Percentiles rank a stretch among this genome's conserved stretches.
phyloP scores from a whole-genome alignment of 2,797 vertebrate genomes.

The Chrysolophus pictus region DNA sequence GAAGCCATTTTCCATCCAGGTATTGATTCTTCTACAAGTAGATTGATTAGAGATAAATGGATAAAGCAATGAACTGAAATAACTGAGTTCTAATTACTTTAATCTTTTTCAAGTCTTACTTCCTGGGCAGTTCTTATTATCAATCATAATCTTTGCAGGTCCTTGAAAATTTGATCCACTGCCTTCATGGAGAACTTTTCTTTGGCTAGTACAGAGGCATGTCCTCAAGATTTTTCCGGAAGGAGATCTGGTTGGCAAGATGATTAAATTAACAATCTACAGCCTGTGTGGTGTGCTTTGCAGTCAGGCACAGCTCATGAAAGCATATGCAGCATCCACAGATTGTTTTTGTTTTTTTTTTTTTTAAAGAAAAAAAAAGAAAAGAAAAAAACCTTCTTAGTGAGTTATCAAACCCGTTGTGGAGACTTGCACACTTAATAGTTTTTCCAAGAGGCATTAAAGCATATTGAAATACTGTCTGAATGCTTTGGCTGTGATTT shows the following conservation, averaged over 20 bases:
- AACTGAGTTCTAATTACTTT: not conserved
- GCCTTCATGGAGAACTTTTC: not conserved
- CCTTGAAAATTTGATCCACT: not conserved
- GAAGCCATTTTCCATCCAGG: not conserved
- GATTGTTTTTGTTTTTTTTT: not conserved
- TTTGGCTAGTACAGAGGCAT: not conserved
- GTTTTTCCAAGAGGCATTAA: not conserved
- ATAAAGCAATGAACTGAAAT: not conserved
- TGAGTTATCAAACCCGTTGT: not conserved
- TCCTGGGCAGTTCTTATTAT: not conserved
- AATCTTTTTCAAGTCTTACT: conserved; percentile 1
- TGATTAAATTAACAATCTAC: not conserved
- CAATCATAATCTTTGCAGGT: fast-evolving
- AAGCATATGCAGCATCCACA: not conserved
- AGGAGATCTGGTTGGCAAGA: not conserved
- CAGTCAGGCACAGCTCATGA: not conserved
- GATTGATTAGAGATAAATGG: not conserved
- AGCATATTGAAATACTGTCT: not conserved
- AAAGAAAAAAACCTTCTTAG: not conserved
- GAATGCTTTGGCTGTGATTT: not conserved
- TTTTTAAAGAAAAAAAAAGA: not conserved
- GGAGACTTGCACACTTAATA: not conserved
- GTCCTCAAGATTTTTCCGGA: not conserved
- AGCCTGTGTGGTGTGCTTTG: not conserved
- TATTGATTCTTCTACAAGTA: not conserved